Base-by-base conservation (phyloP, 1,140 invertebrate genomes). In the Elysia chlorotica region DNA sequence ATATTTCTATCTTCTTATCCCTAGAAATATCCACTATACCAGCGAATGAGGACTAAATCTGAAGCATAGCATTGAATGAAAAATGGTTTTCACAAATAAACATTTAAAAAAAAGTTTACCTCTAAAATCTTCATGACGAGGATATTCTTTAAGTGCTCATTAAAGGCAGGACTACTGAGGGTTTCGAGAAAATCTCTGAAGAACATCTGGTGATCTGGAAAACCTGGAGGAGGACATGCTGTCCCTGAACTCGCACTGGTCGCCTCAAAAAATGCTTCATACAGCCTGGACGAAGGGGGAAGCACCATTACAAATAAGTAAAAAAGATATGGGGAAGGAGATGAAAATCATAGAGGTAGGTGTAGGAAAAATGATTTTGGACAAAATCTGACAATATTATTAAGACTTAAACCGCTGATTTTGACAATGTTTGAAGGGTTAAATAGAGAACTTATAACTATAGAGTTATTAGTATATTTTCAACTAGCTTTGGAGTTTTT, bases 111-210 rank as follows among this genome's bases (percentile, higher is more conserved):
- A n/a, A n/a, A n/a, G n/a, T n/a, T n/a, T 38, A 71, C 69, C 69
- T 71, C 57, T 31, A 71, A 48, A 10, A 71, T 71, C 28, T 30
- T 71, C 31, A 4, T 30, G n/a, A 63, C 57, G 19, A 71, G 35
- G 31, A 71, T n/a, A 23, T 63, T 62, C 5, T 23, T 25, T 30
- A 71, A 30, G n/a, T 62, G 57, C 28, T 71, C 69, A 71, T 62
- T 71, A 28, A 71, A 71, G 21, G 69, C 36, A 48, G 69, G 69
- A 57, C 69, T 62, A 36, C 69, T 62, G n/a, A 71, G 21, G 6
- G 69, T 63, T 38, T 71, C 59, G 21, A 71, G n/a, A 28, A 71
- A 71, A 53, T 71, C 69, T 48, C 33, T 61, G n/a, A 71, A 71
- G 25, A 71, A 71, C 69, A 71, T 62, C 33, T 69, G 67, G 6